Conservation (phyloP, 1,140 invertebrate species). For the Dreissena rostriformis region DNA sequence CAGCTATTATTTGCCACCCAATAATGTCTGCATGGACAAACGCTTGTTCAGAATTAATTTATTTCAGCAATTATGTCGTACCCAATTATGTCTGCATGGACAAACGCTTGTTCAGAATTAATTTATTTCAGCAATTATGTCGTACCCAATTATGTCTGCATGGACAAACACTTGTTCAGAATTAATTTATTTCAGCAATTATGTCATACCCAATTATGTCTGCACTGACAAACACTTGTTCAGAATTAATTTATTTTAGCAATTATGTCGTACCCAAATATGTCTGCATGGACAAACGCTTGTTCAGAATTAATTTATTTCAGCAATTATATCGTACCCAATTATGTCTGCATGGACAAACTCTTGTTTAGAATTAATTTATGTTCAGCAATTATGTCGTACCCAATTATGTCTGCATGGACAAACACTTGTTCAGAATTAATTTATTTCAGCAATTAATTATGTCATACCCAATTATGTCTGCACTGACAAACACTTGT, state of each 20-base stretch:
- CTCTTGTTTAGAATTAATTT: slow-evolving; percentile 74
- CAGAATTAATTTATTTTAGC: slow-evolving; percentile 56
- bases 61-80: slow-evolving; percentile 64
- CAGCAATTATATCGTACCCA: no score
- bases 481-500: slow-evolving; percentile 79
- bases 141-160: slow-evolving; percentile 73
- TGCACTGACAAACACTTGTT: slow-evolving; percentile 79
- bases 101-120: slow-evolving; percentile 73
- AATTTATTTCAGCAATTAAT: slow-evolving; percentile 53
- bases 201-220: slow-evolving; percentile 68
- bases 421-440: slow-evolving; percentile 76
- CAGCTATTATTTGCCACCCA: slow-evolving; percentile 71
- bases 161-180: slow-evolving; percentile 78
- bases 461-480: slow-evolving; percentile 70
- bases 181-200: slow-evolving; percentile 58
- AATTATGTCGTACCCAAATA: slow-evolving; percentile 70
- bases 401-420: slow-evolving; percentile 75
- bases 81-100: slow-evolving; percentile 77
- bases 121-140: slow-evolving; percentile 59
- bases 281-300: slow-evolving; percentile 78
- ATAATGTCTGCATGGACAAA: slow-evolving; percentile 78
- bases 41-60: slow-evolving; percentile 67
- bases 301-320: no score
- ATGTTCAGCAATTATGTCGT: no score
- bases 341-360: slow-evolving; percentile 78